Evolutionary conservation across 2,113 vertebrate species (phyloP), one percentile per base, ranked within the genome.

Genomic region (Trichomycterus rosablanca): DNA sequence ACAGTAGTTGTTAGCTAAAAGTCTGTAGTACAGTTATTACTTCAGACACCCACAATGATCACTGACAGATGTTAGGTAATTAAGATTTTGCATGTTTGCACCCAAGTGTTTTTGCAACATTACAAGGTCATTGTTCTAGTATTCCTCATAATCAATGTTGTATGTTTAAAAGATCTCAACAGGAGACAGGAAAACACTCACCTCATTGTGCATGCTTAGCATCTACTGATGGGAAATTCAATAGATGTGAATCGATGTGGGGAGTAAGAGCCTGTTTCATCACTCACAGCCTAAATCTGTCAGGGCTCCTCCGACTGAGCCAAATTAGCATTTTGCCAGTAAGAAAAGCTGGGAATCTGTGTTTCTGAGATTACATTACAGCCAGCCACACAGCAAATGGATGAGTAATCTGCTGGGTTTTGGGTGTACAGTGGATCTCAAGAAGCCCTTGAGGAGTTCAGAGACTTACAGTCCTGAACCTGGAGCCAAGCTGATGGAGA

Each of bases 231-330:
- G 57, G 32, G 60, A 60, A 67, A 72, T 57, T 20, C 37, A 44
- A 61, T 28, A 63, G 39, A 40, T 23, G 23, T 6, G n/a, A 72
- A 63, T 72, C 68, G 49, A 46, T 63, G 48, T 59, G 39, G 28
- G 12, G 55, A 46, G 30, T 18, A 3, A 18, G 26, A 35, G 19
- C 9, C 19, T 52, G 37, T 23, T 71, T 28, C 45, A 24, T 35
- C 28, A 45, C 49, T 58, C 20, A 32, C 57, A 74, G 61, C 59
- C 67, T 34, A 69, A 58, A 76, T 75, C 50, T 55, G 56, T 70
- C 66, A 65, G n/a, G 42, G 15, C 45, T 20, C 5, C 50, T 67
- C 57, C 34, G 10, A 15, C 35, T 20, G 55, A 76, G 61, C 30
- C 53, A 49, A 59, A 63, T 72, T 70, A 72, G 49, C 66, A 71